Evolutionary conservation across 2,888 invertebrate genomes (phyloP).

Genomic region (Acleris emargana): DNA sequence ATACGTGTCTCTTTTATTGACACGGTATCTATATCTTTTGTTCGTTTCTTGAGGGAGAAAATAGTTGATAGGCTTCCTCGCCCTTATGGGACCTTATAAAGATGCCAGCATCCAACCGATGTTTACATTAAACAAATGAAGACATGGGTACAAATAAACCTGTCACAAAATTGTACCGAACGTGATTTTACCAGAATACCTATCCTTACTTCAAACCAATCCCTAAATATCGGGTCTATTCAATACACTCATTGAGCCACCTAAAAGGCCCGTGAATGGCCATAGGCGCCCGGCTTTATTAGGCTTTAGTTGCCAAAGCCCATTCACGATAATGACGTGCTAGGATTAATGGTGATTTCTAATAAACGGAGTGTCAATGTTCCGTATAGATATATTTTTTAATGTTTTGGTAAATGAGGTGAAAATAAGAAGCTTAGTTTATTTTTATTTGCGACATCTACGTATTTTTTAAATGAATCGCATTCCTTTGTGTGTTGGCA

Average conservation of each 20-base stretch:
- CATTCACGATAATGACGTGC: constrained; percentile 4
- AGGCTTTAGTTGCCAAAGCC: constrained; percentile 2
- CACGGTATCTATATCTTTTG: too few species aligned
- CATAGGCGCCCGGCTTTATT: not conserved
- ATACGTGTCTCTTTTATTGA: too few species aligned
- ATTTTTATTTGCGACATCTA: too few species aligned
- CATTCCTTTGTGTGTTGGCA: too few species aligned
- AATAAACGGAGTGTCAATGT: not conserved
- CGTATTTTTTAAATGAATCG: too few species aligned
- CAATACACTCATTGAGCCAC: constrained; percentile 5
- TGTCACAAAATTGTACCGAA: not conserved
- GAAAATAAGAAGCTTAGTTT: not conserved
- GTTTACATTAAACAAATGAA: too few species aligned
- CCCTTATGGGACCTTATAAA: too few species aligned
- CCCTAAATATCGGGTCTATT: constrained; percentile 10
- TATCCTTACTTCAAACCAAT: constrained; percentile 1
- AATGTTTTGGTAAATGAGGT: not conserved
- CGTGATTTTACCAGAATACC: not conserved
- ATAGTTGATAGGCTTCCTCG: too few species aligned
- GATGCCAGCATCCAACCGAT: too few species aligned
- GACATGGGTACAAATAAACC: too few species aligned
- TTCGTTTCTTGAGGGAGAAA: too few species aligned
- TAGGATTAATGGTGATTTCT: constrained; percentile 2
- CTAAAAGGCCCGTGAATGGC: constrained; percentile 15
- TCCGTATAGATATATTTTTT: too few species aligned